Evolutionary conservation across 2,113 vertebrate species (phyloP), one percentile per base, ranked within the genome.

Genomic region (Paralichthys olivaceus): DNA sequence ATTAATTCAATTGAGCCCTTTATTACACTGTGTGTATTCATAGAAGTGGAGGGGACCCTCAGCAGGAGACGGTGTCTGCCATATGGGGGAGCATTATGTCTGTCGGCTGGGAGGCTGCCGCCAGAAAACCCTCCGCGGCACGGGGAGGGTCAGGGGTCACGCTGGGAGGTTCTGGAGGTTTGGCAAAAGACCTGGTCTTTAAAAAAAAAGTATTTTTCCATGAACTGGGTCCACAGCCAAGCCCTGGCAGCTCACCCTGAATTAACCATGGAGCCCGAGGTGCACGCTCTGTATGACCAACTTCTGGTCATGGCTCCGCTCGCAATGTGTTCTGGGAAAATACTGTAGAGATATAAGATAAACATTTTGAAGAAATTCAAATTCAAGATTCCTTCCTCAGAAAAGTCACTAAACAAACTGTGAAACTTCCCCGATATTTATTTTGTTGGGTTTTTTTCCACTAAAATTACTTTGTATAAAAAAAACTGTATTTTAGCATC

Each of bases 1-100:
- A 90, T 90, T 87, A 86, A 90, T 90, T 92, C 88, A 87, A 85
- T 84, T 73, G 80, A 83, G 81, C 80, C 81, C 69, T 87, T 91
- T 88, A 84, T 84, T 86, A 85, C 81, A 53, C 79, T 49, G 72
- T 59, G 80, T 61, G 83, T 86, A 80, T 83, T 81, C 77, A 84
- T 77, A 80, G 70, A 64, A 77, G 75, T 72, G 78, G 80, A 75
- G 80, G 79, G 83, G 80, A 79, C 81, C 81, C 87, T 83, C 88
- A 89, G 87, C 80, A 80, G 91, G 87, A 84, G 51, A 55, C 28
- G 77, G 59, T 84, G 85, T 65, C 67, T 77, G 83, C 87, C 88
- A 87, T 90, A 89, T 89, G 90, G 84, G 79, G 75, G 81, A 82
- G 78, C 76, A 77, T 83, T 57, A 79, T 37, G 72, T 60, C 83